A percentile compares a stretch with the other conserved stretches of the same genome.
Evolutionary conservation across 2,888 invertebrate species (phyloP).

Genomic region (Nephrocerus scutellatus): DNA sequence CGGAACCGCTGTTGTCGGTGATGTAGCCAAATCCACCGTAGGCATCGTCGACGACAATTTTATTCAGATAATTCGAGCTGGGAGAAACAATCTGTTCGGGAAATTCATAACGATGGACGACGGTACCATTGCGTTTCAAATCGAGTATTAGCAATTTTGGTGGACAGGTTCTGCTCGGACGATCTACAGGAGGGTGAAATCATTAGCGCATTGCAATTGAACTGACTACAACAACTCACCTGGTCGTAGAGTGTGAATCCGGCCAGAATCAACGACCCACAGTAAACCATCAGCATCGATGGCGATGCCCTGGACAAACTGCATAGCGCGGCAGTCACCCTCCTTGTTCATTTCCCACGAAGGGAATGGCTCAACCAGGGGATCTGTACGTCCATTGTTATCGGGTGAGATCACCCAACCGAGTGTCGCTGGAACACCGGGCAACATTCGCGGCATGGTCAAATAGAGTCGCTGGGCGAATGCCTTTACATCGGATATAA

Average conservation of each 20-base stretch:
- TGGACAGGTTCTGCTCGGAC: constrained; percentile 54
- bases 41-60: constrained; percentile 65
- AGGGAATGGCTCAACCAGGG: constrained; percentile 61
- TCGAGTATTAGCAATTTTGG: constrained; percentile 64
- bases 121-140: constrained; percentile 54
- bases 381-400: constrained; percentile 50
- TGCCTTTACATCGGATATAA: constrained; percentile 61
- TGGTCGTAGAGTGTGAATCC: constrained; percentile 55
- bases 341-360: constrained; percentile 62
- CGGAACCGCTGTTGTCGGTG: constrained; percentile 60
- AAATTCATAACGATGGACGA: constrained; percentile 56
- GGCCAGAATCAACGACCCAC: constrained; percentile 64
- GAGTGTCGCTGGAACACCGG: constrained; percentile 65
- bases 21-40: constrained; percentile 64
- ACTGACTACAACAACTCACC: constrained; percentile 17
- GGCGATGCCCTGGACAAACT: constrained; percentile 69
- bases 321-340: constrained; percentile 62
- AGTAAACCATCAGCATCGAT: constrained; percentile 63
- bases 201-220: not conserved
- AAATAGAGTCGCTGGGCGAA: constrained; percentile 62
- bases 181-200: constrained; percentile 13
- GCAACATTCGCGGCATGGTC: constrained; percentile 62
- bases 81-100: constrained; percentile 55
- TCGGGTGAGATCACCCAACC: constrained; percentile 50
- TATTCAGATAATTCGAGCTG: constrained; percentile 59